phyloP scores from a whole-genome alignment of 2,797 vertebrate genomes.

The Ptychobarbus kaznakovi region DNA sequence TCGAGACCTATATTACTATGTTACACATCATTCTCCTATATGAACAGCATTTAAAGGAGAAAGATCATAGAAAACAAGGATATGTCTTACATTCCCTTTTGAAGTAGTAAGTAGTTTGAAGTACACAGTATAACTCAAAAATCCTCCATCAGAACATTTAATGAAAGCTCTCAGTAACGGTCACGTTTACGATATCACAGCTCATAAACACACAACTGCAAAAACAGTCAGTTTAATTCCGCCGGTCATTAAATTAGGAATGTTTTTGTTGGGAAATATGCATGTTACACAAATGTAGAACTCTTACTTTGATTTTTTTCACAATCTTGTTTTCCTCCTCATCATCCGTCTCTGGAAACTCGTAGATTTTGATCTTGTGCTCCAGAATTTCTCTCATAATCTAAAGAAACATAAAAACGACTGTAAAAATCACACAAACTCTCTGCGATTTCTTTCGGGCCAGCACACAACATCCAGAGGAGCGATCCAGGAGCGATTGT shows the following conservation, averaged over 20 bases:
- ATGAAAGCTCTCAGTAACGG: background rate
- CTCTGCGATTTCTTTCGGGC: background rate
- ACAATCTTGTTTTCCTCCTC: slow-evolving; percentile 97
- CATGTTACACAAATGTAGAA: background rate
- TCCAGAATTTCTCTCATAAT: slow-evolving; percentile 99
- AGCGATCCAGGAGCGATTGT: background rate
- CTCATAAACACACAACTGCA: background rate
- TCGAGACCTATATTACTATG: background rate
- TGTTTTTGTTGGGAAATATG: background rate
- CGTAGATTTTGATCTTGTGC: slow-evolving; percentile 99
- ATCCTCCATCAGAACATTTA: background rate
- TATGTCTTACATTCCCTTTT: background rate
- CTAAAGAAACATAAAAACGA: slow-evolving; percentile 70
- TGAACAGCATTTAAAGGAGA: background rate
- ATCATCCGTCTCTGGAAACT: slow-evolving; percentile 97
- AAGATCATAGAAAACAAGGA: background rate
- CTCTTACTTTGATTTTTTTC: slow-evolving; percentile 95
- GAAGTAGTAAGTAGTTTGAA: background rate
- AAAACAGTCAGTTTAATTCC: background rate
- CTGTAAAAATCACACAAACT: background rate
- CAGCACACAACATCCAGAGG: slow-evolving; percentile 4
- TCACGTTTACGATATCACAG: background rate
- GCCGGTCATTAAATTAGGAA: background rate
- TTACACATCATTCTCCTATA: background rate
- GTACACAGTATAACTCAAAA: no score